Percentiles rank a stretch among this genome's conserved stretches.
Conservation (phyloP, 2,797 vertebrate species). For the Streptopelia turtur region DNA sequence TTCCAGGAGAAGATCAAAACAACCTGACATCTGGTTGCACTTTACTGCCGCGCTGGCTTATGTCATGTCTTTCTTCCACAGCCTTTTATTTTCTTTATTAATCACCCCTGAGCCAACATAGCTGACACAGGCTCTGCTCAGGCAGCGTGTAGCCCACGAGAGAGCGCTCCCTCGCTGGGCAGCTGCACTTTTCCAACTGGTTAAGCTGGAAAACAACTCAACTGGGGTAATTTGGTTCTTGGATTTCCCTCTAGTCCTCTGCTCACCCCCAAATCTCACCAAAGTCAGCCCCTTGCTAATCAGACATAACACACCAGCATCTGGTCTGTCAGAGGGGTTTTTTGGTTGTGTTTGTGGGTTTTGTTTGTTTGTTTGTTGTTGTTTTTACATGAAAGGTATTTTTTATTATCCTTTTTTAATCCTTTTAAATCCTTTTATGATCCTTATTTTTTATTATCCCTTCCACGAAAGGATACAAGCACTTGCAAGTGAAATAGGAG, state of each 20-base stretch:
- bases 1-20: constrained; percentile 26
- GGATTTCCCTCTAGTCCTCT: background rate
- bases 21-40: constrained; percentile 16
- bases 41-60: background rate
- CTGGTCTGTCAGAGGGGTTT: background rate
- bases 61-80: background rate
- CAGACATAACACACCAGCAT: background rate
- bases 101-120: background rate
- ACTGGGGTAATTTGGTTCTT: background rate
- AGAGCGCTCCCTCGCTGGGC: background rate
- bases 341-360: background rate
- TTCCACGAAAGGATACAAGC: background rate
- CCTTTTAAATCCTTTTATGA: too few relatives aligned
- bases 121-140: background rate
- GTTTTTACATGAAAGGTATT: background rate
- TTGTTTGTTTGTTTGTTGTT: too few relatives aligned
- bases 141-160: background rate
- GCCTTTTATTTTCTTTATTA: constrained; percentile 39
- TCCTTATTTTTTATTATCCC: too few relatives aligned
- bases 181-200: background rate
- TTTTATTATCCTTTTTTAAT: background rate
- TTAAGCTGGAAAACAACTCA: background rate
- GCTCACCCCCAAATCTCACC: background rate
- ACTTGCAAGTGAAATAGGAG: background rate
- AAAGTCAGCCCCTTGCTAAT: background rate